These are phyloP conservation scores for Trichacis sp. DNA, from an alignment of 2,888 invertebrate genomes.

Conservation along the genomic window DNA sequence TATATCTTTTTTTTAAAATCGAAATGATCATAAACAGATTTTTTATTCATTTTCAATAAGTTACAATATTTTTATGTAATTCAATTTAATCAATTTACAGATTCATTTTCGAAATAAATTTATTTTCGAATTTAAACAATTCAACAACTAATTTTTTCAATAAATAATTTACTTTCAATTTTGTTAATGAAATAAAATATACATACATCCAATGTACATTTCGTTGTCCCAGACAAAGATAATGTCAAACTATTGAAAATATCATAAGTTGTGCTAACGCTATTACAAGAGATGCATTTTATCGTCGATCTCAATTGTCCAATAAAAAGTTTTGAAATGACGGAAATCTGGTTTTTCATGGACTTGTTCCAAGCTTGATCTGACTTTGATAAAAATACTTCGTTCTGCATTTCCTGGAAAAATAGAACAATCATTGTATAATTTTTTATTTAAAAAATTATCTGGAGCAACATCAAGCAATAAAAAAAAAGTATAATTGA, in stretches of 20 bases:
- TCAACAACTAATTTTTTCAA: no score
- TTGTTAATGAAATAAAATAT: background rate
- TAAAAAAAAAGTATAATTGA: no score
- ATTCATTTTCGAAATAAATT: background rate
- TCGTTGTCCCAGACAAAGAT: conserved; percentile 77
- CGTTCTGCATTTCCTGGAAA: conserved; percentile 48
- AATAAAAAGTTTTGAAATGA: conserved; percentile 78
- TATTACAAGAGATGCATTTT: conserved; percentile 79
- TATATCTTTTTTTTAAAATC: no score
- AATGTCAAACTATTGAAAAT: conserved; percentile 88
- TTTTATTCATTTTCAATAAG: no score
- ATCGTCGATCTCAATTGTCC: conserved; percentile 88
- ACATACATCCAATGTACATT: conserved; percentile 76
- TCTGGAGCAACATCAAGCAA: background rate
- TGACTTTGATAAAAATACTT: conserved; percentile 53
- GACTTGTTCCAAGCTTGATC: conserved; percentile 66
- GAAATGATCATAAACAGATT: no score
- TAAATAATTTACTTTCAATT: no score
- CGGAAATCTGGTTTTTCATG: conserved; percentile 58
- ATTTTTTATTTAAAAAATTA: conserved; percentile 3
- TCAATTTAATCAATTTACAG: no score
- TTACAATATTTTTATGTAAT: no score
- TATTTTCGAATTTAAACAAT: background rate
- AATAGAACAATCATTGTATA: conserved; percentile 8
- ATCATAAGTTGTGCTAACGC: conserved; percentile 86